These are phyloP conservation scores for Rotaria sp. DNA, from an alignment of 2,888 invertebrate species.

Conservation along the genomic window DNA sequence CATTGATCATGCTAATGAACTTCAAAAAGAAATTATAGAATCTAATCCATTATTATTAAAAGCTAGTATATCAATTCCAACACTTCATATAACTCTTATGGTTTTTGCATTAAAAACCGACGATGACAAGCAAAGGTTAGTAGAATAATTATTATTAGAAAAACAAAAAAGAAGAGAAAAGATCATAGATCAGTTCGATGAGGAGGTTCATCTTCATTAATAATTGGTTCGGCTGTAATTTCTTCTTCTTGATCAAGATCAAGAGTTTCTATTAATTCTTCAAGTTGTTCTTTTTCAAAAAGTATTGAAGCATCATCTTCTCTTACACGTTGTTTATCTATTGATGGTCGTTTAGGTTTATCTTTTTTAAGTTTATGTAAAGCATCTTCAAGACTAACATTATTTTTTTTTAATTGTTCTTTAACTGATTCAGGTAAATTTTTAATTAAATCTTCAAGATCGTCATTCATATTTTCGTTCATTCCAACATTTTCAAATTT, in stretches of 20 bases:
- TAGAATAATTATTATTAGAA: neutral
- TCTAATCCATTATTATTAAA: slow-evolving; percentile 11
- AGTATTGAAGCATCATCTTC: neutral
- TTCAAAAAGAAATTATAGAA: neutral
- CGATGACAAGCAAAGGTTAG: slow-evolving; percentile 43
- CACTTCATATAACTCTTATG: slow-evolving; percentile 44
- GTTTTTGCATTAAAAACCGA: slow-evolving; percentile 42
- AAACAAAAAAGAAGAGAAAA: neutral
- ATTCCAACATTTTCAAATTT: neutral
- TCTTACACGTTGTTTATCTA: neutral
- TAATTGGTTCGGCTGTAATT: neutral
- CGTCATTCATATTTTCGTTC: neutral
- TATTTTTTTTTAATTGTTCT: neutral
- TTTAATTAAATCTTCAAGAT: neutral
- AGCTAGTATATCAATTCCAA: slow-evolving; percentile 43
- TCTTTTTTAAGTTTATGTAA: neutral
- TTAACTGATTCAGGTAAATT: neutral
- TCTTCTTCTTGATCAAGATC: slow-evolving; percentile 3
- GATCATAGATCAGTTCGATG: neutral
- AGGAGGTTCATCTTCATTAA: neutral
- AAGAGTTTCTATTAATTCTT: neutral
- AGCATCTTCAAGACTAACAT: neutral
- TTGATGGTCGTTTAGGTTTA: neutral
- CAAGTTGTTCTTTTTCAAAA: neutral
- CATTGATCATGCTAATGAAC: neutral